Conservation (phyloP, 2,888 invertebrate genomes). For the Keiferia lycopersicella region DNA sequence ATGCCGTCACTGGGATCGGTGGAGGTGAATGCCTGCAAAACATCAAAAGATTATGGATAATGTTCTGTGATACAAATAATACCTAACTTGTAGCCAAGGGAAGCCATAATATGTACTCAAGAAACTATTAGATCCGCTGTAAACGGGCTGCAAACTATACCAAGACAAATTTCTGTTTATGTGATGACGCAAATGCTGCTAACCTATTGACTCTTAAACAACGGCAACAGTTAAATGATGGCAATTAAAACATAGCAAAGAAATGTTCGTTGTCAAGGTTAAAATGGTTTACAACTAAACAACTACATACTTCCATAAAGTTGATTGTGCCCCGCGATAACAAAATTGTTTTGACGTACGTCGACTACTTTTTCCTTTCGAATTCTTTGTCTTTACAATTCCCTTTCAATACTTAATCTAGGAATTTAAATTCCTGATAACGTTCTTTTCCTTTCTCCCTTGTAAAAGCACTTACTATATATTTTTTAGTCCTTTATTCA, state of each 20-base stretch:
- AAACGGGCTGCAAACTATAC: too few relatives aligned
- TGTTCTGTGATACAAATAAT: neutral
- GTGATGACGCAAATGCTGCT: neutral
- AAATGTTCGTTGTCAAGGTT: conserved; percentile 10
- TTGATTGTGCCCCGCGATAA: conserved; percentile 10
- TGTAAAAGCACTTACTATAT: neutral
- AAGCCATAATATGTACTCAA: too few relatives aligned
- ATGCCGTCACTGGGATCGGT: conserved; percentile 69
- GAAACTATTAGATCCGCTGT: too few relatives aligned
- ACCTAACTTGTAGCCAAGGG: too few relatives aligned
- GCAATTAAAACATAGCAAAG: neutral
- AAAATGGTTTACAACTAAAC: conserved; percentile 3
- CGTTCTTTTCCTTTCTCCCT: too few relatives aligned
- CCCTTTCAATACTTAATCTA: too few relatives aligned
- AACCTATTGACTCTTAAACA: conserved; percentile 4
- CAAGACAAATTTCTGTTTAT: neutral
- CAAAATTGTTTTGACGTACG: neutral
- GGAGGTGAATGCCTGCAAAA: conserved; percentile 70
- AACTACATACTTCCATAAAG: neutral
- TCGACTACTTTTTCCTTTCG: neutral
- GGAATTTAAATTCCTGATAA: too few relatives aligned
- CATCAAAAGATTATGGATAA: neutral
- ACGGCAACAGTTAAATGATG: neutral
- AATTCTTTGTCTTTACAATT: too few relatives aligned
- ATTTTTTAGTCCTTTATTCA: neutral